Evolutionary conservation across 2,797 vertebrate species (phyloP), one percentile per base, ranked within the genome.

Genomic region (Lophotriccus pileatus): DNA sequence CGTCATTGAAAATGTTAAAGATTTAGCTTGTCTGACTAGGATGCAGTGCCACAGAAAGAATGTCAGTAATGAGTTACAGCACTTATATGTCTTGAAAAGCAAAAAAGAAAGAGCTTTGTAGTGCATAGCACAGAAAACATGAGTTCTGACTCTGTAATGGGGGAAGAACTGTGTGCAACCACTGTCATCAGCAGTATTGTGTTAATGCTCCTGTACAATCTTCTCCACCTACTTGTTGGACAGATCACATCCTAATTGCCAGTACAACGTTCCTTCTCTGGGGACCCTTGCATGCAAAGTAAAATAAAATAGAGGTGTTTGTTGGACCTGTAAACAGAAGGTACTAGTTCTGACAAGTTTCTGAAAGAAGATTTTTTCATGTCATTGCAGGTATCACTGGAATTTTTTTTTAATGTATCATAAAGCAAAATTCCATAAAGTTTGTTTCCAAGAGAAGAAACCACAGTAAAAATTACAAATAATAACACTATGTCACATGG

Each of bases 211-310:
- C 32, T 56, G 14, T 12, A 9, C 0, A 3, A 19, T n/a, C 9
- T 25, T n/a, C 9, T 39, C 12, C 44, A 44, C 47, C n/a, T 63
- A 10, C 12, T 50, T 75, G 19, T 20, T 7, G 7, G 37, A 75
- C 13, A 69, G 5, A 56, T 4, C 18, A 23, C 0, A 0, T 15
- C 39, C 19, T 41, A 21, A 59, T 47, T 28, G 32, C 16, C 25
- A 52, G 19, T 4, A 56, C 9, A 8, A 73, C 76, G 14, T 22
- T 52, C 22, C 12, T 87, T 69, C 55, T 55, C 36, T 28, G 28
- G 9, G 11, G 6, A 58, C 7, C 25, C 24, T 49, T 19, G 2
- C 7, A 32, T 23, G 7, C 1, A 76, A 76, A 88, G 9, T 12
- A 76, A 19, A 84, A 43, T 49, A 49, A 70, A 27, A 32, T 11